These are phyloP conservation scores for Hermatobates lingyangjiaoensis DNA, from an alignment of 1,140 invertebrate genomes.

Conservation along the genomic window DNA sequence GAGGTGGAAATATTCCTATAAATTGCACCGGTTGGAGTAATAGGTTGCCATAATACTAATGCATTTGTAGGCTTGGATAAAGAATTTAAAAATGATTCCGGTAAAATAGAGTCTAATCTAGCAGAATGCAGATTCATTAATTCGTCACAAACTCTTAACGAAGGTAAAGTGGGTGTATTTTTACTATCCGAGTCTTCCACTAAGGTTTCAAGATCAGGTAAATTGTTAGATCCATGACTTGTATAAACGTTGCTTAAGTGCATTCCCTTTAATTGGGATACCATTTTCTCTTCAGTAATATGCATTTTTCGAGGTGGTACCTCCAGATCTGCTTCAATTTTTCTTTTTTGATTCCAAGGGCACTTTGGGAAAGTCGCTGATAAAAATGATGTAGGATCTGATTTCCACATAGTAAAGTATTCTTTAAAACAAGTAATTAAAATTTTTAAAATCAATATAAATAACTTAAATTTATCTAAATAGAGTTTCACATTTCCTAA, in stretches of 20 bases:
- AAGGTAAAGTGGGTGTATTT: background rate
- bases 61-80: constrained; percentile 3
- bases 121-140: background rate
- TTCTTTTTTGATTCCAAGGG: constrained; percentile 4
- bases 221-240: background rate
- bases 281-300: constrained; percentile 14
- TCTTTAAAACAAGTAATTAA: no score
- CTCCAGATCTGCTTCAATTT: background rate
- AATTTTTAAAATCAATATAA: no score
- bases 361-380: no score
- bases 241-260: constrained; percentile 11
- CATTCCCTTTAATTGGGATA: constrained; percentile 11
- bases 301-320: constrained; percentile 10
- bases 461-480: no score
- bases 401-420: no score
- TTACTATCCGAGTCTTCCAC: background rate
- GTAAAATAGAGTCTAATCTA: constrained; percentile 1
- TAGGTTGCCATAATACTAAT: constrained; percentile 9
- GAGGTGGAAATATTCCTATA: constrained; percentile 2
- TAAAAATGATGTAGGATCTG: no score
- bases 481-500: no score
- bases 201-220: background rate
- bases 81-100: constrained; percentile 1
- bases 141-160: constrained; percentile 6
- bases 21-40: constrained; percentile 3